phyloP scores from a whole-genome alignment of 1,140 invertebrate genomes.

The Drosophila athabasca region DNA sequence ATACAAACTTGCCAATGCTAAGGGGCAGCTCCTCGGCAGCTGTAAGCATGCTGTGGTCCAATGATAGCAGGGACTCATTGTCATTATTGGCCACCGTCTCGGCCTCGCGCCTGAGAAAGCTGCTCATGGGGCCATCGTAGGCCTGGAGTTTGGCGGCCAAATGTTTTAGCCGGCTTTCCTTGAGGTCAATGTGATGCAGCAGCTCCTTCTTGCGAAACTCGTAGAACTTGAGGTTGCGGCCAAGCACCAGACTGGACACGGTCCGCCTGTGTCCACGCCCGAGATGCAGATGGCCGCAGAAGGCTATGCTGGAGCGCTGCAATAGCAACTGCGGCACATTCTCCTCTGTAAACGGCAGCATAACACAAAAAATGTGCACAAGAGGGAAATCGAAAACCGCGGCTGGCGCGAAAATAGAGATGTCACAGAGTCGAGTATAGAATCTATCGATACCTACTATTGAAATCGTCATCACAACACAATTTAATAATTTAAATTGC shows the following conservation, averaged over 20 bases:
- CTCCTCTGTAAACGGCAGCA: slow-evolving; percentile 43
- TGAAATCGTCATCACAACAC: not conserved
- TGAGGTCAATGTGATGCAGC: slow-evolving; percentile 55
- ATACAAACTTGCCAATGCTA: slow-evolving; percentile 55
- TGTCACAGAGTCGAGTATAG: no score
- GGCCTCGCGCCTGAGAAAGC: slow-evolving; percentile 46
- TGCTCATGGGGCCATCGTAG: slow-evolving; percentile 52
- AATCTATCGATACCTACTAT: not conserved
- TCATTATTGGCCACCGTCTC: not conserved
- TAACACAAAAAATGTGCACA: slow-evolving; percentile 33
- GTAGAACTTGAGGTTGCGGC: slow-evolving; percentile 51
- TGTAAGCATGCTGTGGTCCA: slow-evolving; percentile 49
- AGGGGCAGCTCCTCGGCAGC: slow-evolving; percentile 44
- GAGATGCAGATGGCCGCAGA: slow-evolving; percentile 42
- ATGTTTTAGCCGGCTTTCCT: slow-evolving; percentile 4
- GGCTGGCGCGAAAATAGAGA: slow-evolving; percentile 3
- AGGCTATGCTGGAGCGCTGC: slow-evolving; percentile 49
- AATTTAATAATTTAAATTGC: no score
- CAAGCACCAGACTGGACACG: slow-evolving; percentile 41
- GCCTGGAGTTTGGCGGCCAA: slow-evolving; percentile 11
- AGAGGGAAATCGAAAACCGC: slow-evolving; percentile 1
- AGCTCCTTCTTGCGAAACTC: slow-evolving; percentile 58
- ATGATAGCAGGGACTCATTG: slow-evolving; percentile 1
- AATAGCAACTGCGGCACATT: slow-evolving; percentile 58
- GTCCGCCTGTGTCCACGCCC: not conserved